Base-by-base conservation (phyloP, 2,113 vertebrate species). In the Scophthalmus maximus region DNA sequence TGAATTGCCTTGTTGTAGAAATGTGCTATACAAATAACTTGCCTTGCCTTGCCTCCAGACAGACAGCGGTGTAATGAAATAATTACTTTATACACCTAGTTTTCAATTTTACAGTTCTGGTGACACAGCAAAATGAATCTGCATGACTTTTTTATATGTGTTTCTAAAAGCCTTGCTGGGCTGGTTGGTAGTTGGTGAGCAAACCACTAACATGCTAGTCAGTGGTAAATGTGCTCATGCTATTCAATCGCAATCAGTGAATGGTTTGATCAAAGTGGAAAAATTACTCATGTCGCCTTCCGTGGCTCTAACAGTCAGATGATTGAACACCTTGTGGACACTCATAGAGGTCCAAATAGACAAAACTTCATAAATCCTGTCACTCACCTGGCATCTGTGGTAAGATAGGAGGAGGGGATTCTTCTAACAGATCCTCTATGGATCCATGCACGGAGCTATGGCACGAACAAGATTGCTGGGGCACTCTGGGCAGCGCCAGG, bases 391-490 rank as follows among this genome's bases (percentile, higher is more conserved):
- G 66, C 61, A 92, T 91, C 61, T 91, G 91, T 50, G 77, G 62
- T 52, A 88, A 68, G 8, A 88, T 59, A 29, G 90, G 58, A 11
- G 90, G 29, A 26, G 69, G 10, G 26, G 83, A 53, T 17, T 90
- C 92, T 23, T 93, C 91, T n/a, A 97, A 93, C 79, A 99, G 89
- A 87, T 99, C 96, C 82, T 97, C 97, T 6, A 97, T 92, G 14
- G 91, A 92, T 23, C 88, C 88, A 29, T 91, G 90, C 14, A 79
- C 20, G 79, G 95, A 46, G 93, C 95, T 78, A 93, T 95, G 79
- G 93, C 94, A 64, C 89, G 95, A 85, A 71, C 95, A 97, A 32
- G 96, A 94, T 25, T 94, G 91, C 74, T 96, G 95, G 51, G 92
- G 90, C 40, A 94, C 92, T 87, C 96, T 91, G 23, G 96, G 93